These are phyloP conservation scores for Toxotes chatareus DNA, from an alignment of 2,113 vertebrate species.

Conservation along the genomic window DNA sequence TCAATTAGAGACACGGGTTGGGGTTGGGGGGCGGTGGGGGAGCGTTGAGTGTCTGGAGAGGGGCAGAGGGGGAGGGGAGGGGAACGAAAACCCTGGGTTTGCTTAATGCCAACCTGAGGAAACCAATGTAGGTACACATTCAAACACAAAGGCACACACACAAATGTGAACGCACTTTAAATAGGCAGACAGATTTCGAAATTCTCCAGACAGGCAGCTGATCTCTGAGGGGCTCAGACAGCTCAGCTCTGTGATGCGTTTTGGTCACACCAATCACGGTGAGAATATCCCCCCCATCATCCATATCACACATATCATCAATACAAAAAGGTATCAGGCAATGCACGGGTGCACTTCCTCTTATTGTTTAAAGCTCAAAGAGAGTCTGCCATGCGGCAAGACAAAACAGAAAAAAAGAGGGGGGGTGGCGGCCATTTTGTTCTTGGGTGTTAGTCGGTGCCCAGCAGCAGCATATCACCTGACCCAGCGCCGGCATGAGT, in stretches of 20 bases:
- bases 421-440: slow-evolving; percentile 64
- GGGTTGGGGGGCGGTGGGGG: slow-evolving; percentile 63
- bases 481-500: slow-evolving; percentile 64
- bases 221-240: slow-evolving; percentile 53
- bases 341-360: slow-evolving; percentile 35
- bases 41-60: slow-evolving; percentile 66
- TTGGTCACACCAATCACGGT: slow-evolving; percentile 49
- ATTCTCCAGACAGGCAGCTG: slow-evolving; percentile 54
- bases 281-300: slow-evolving; percentile 45
- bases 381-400: slow-evolving; percentile 16
- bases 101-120: slow-evolving; percentile 81
- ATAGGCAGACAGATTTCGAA: slow-evolving; percentile 42
- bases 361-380: slow-evolving; percentile 33
- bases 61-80: slow-evolving; percentile 33
- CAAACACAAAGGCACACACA: slow-evolving; percentile 59
- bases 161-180: slow-evolving; percentile 45
- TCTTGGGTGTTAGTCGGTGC: slow-evolving; percentile 56
- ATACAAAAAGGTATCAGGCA: slow-evolving; percentile 20
- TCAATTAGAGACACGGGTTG: slow-evolving; percentile 82
- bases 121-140: slow-evolving; percentile 67
- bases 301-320: slow-evolving; percentile 34
- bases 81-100: slow-evolving; percentile 38
- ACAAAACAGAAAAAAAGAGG: not conserved
- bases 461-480: slow-evolving; percentile 66
- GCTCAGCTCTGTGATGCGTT: slow-evolving; percentile 51